Base-by-base conservation (phyloP, 2,113 vertebrate species). In the Vicugna pacos region DNA sequence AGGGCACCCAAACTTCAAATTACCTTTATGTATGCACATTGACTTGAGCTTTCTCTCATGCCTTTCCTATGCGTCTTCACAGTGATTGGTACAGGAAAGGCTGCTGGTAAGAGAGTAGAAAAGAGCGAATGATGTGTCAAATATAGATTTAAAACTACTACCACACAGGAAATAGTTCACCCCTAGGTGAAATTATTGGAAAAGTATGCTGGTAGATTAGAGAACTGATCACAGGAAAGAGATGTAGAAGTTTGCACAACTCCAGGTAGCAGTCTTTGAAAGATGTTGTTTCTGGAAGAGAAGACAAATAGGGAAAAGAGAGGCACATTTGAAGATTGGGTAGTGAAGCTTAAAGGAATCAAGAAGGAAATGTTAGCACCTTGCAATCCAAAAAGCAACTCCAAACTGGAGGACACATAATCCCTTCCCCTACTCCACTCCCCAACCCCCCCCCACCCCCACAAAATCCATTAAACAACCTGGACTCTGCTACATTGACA, bases 401-500 rank as follows among this genome's bases (percentile, higher is more conserved):
- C 42, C 3, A 82, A 75, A 52, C 79, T 58, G 22, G 26, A 87
- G 26, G 52, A 58, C 28, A 67, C 20, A 4, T n/a, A 69, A 52
- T 64, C 48, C 38, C 12, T 30, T 35, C n/a, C 24, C 28, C 8
- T 6, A 19, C 13, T 13, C n/a, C 24, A 35, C 16, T 11, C 13
- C 13, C n/a, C 32, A n/a, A 13, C 22, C 5, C 9, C 46, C 46
- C 8, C 11, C 69, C 7, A 0, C 42, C 38, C 38, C 38, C 38
- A 4, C 89, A 60, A 77, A 88, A 89, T 42, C 46, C 30, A 65
- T 80, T 64, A 50, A 81, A 64, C 32, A 64, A 64, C 6, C 12
- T 70, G 32, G 82, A 13, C 65, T 96, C 75, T 96, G 76, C 77
- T 46, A n/a, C 90, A 84, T 54, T 85, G 85, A 96, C 97, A 96